These are phyloP conservation scores for Rhinoptilus africanus DNA, from an alignment of 2,113 vertebrate genomes.

Conservation along the genomic window DNA sequence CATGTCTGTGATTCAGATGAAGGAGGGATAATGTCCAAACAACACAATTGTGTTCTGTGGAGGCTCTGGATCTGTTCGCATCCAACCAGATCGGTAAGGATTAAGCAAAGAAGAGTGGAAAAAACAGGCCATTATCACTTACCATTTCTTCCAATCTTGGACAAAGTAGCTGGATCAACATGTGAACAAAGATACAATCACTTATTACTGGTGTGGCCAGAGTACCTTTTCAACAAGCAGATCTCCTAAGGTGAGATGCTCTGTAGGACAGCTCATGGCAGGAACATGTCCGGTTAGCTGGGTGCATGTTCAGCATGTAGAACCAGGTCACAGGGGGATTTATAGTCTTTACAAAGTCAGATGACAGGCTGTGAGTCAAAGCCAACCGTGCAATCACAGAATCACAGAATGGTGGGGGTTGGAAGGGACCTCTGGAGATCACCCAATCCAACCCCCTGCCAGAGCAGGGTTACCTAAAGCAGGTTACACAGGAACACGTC, in stretches of 20 bases:
- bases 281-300: neutral
- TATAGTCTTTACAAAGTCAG: neutral
- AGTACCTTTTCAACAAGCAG: neutral
- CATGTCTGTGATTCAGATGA: neutral
- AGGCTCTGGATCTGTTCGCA: neutral
- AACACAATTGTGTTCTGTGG: neutral
- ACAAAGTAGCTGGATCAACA: neutral
- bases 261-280: neutral
- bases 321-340: neutral
- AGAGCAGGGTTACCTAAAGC: too few relatives aligned
- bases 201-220: rapidly evolving
- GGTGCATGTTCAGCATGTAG: neutral
- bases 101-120: neutral
- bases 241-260: neutral
- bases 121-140: rapidly evolving
- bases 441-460: too few relatives aligned
- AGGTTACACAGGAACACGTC: too few relatives aligned
- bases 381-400: neutral
- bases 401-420: too few relatives aligned
- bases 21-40: neutral
- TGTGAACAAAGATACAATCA: neutral
- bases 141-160: neutral
- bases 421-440: too few relatives aligned
- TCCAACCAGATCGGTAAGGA: neutral
- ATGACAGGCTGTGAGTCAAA: neutral